Evolutionary conservation across 2,113 vertebrate genomes (phyloP).

Genomic region (Semnopithecus entellus): DNA sequence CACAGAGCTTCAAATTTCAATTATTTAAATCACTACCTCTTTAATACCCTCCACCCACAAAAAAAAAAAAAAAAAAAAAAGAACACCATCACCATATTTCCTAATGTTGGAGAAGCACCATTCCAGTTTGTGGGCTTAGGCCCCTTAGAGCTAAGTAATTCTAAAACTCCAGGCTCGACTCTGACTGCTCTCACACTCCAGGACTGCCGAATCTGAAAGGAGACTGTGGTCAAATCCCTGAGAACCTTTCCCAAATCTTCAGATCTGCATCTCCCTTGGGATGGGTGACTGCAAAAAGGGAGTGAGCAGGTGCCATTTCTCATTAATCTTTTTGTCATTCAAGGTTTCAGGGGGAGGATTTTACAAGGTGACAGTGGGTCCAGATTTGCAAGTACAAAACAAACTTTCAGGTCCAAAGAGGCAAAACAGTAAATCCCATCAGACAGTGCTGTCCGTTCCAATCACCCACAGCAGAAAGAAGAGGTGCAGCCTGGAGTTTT

Average conservation of each 20-base stretch:
- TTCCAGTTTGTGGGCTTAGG: rapidly evolving
- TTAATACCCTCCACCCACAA: too few relatives aligned
- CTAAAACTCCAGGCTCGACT: rapidly evolving
- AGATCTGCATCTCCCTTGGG: rapidly evolving
- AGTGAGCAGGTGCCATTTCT: rapidly evolving
- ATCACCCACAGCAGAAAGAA: not conserved
- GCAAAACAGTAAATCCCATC: slow-evolving; percentile 48
- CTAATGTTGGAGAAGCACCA: rapidly evolving
- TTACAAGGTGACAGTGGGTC: not conserved
- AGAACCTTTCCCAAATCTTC: rapidly evolving
- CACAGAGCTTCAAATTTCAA: not conserved
- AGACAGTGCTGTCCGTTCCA: slow-evolving; percentile 48
- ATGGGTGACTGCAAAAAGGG: rapidly evolving
- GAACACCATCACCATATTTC: rapidly evolving
- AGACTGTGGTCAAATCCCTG: rapidly evolving
- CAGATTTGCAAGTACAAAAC: slow-evolving; percentile 42
- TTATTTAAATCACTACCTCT: too few relatives aligned
- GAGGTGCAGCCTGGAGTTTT: not conserved
- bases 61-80: not conserved
- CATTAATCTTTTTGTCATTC: not conserved
- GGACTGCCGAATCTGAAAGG: rapidly evolving
- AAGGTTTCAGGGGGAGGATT: not conserved
- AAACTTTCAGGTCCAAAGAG: not conserved
- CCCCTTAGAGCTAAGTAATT: rapidly evolving
- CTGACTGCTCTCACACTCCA: rapidly evolving